Evolutionary conservation across 2,113 vertebrate genomes (phyloP), one percentile per base, ranked within the genome.

Genomic region (Accipiter cooperii): DNA sequence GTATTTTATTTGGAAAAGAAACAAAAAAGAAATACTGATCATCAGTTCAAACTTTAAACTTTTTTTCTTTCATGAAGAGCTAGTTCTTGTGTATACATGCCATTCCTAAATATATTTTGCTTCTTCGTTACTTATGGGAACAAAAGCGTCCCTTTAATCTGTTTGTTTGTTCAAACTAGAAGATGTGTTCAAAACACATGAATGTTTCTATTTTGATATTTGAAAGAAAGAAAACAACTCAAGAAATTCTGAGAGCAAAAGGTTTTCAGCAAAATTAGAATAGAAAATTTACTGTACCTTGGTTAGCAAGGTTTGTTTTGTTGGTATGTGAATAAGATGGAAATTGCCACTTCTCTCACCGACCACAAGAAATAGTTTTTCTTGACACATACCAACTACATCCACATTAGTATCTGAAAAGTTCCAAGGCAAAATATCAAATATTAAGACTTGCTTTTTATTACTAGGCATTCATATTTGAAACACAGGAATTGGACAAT

Each of bases 271-370:
- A 63, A 85, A 95, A 77, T 82, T 6, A 31, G 55, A 94, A 60
- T 6, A 73, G 79, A 42, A 47, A 76, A 86, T 24, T 9, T 58
- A 74, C 69, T 94, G 71, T 98, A 99, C 99, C 90, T 97, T 99
- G 8, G 99, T 99, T 70, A 99, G 93, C 79, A 99, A 96, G 10
- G 98, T 99, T 95, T 98, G 98, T 83, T 99, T 99, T 17, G 98
- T 98, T 22, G 98, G 98, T 18, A 99, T 98, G 64, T 99, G 99
- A 87, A 99, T 98, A 47, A 99, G 98, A 93, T 99, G 99, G 38
- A 99, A 93, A 73, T 98, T 99, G 92, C 99, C 99, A 82, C 98
- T 99, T 98, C 98, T 99, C 97, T 99, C 99, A 34, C 99, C 99
- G 8, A 99, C 98, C 55, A 99, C 96, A 95, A 99, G 97, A 97